Base-by-base conservation (phyloP, 2,113 vertebrate genomes). In the Eira barbara region DNA sequence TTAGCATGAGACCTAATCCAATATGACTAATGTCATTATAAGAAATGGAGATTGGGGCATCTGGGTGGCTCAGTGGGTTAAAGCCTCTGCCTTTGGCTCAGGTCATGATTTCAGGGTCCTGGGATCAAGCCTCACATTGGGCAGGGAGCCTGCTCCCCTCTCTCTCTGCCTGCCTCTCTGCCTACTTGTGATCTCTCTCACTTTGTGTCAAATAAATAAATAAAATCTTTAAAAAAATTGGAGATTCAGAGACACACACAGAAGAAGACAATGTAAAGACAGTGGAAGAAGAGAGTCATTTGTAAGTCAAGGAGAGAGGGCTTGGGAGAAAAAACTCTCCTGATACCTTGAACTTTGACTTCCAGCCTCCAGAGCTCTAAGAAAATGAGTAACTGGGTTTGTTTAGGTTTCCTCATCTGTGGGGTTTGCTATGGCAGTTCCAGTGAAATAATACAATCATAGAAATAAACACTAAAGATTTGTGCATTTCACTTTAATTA, bases 71-170 rank as follows among this genome's bases (percentile, higher is more conserved):
- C 49, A 52, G 49, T 52, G 4, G 14, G 14, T 52, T 52, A 52
- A 15, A 52, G 49, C 14, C 49, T 52, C 49, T 52, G 49, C 49
- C 13, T 52, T 52, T 52, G 14, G 49, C 14, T 52, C 49, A 52
- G 49, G 49, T 52, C 49, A 15, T 15, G 49, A 52, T 52, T 14
- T 52, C 49, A 15, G 49, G 49, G 49, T 52, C 49, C 49, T 52
- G 49, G 49, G 49, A 15, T 52, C 0, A 4, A 52, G 49, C 14
- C 14, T 4, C 14, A 4, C 4, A 52, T 52, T 1, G 14, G 14
- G 14, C 49, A 49, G 49, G 49, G 49, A 49, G 49, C 49, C 13
- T 49, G 49, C 49, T 49, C 15, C 13, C 49, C 13, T 49, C 49
- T 49, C 49, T 49, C 49, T 49, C 14, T 52, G 49, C 49, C 49